Conservation (phyloP, 2,113 vertebrate genomes). For the Zosterops hypoxanthus region DNA sequence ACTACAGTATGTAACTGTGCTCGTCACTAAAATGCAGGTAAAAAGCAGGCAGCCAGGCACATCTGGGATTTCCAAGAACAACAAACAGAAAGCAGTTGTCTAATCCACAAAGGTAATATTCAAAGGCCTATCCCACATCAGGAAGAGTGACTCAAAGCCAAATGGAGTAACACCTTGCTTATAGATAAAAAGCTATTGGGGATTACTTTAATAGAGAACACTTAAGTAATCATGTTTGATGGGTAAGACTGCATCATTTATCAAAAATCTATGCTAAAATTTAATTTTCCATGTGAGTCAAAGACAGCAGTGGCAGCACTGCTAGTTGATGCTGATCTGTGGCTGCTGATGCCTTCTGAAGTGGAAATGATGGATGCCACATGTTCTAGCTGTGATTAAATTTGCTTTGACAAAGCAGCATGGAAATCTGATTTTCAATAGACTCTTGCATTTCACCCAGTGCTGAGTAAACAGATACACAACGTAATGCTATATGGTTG, state of each 20-base stretch:
- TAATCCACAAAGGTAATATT: not conserved
- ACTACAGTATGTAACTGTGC: not conserved
- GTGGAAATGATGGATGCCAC: conserved; percentile 83
- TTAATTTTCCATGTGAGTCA: conserved; percentile 77
- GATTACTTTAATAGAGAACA: conserved; percentile 72
- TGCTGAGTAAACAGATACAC: conserved; percentile 83
- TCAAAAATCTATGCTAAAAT: conserved; percentile 80
- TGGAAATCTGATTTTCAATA: conserved; percentile 83
- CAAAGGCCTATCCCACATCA: not conserved
- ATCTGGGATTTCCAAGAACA: not conserved
- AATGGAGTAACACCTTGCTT: conserved; percentile 50
- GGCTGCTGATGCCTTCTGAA: conserved; percentile 77
- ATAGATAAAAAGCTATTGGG: conserved; percentile 47
- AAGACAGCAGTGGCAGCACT: conserved; percentile 68
- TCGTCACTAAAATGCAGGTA: not conserved
- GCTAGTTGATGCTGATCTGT: conserved; percentile 74
- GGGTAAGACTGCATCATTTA: conserved; percentile 70
- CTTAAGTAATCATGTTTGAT: conserved; percentile 78
- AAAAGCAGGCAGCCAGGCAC: not conserved
- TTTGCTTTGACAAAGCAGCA: conserved; percentile 83
- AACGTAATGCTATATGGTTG: conserved; percentile 72
- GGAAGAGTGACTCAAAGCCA: conserved; percentile 36
- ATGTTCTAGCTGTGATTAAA: conserved; percentile 81
- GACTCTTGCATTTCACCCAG: conserved; percentile 75
- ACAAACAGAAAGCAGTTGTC: not conserved